Conservation (phyloP, 2,888 invertebrate species). For the Lottia gigantea region DNA sequence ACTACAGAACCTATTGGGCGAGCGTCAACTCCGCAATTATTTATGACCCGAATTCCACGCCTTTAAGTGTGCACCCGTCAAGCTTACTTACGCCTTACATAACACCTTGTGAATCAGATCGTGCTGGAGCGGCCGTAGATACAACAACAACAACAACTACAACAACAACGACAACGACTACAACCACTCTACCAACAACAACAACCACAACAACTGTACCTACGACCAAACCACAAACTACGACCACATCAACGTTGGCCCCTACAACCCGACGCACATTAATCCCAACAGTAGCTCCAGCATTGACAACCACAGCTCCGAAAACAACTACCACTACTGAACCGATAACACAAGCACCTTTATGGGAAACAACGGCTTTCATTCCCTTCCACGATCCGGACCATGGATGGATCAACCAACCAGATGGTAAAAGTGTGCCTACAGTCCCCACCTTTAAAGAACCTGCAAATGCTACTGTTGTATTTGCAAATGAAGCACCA, state of each 20-base stretch:
- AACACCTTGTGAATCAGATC: slow-evolving; percentile 28
- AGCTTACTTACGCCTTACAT: slow-evolving; percentile 31
- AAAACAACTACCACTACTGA: not conserved
- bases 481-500: no score
- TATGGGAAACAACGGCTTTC: not conserved
- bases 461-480: no score
- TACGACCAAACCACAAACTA: not conserved
- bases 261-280: not conserved
- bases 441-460: no score
- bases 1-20: slow-evolving; percentile 47
- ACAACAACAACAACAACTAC: slow-evolving; percentile 22
- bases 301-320: slow-evolving; percentile 1
- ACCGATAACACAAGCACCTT: not conserved
- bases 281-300: not conserved
- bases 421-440: not conserved
- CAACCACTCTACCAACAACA: slow-evolving; percentile 10
- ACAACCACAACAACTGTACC: not conserved
- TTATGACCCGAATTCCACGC: slow-evolving; percentile 39
- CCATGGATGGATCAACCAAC: not conserved
- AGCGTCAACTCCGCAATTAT: slow-evolving; percentile 53
- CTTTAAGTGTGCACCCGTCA: slow-evolving; percentile 19
- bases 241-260: slow-evolving; percentile 4
- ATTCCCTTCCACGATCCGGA: not conserved
- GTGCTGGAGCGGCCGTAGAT: slow-evolving; percentile 20
- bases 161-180: slow-evolving; percentile 11